phyloP scores from a whole-genome alignment of 2,888 invertebrate genomes.

The Helleia helle region DNA sequence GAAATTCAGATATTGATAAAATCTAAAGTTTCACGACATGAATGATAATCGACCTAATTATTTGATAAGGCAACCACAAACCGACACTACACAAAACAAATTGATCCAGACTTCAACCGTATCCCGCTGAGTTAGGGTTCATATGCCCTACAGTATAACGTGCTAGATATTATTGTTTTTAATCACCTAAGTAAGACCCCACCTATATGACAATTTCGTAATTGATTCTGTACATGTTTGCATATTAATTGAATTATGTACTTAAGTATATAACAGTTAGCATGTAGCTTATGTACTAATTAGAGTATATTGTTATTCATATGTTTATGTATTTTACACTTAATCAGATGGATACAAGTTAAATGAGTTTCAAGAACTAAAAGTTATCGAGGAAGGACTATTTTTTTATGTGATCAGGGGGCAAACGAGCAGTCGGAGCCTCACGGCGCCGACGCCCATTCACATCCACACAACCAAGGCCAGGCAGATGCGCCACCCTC shows the following conservation, averaged over 20 bases:
- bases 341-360: no score
- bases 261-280: neutral
- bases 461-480: no score
- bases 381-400: no score
- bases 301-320: no score
- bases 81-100: neutral
- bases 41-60: constrained; percentile 3
- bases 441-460: no score
- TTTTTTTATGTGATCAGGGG: no score
- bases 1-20: no score
- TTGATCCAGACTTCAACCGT: neutral
- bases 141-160: neutral
- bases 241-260: constrained; percentile 3
- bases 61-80: neutral
- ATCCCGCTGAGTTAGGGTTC: neutral
- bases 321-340: no score
- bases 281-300: neutral
- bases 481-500: no score
- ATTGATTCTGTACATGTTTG: constrained; percentile 9
- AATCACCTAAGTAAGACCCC: constrained; percentile 17
- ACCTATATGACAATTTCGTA: constrained; percentile 16
- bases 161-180: constrained; percentile 10
- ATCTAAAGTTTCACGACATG: neutral
- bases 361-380: no score
- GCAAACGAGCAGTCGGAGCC: no score